Percentiles rank a stretch among this genome's conserved stretches.
phyloP scores from a whole-genome alignment of 2,888 invertebrate genomes.

The Dasysyrphus albostriatus region DNA sequence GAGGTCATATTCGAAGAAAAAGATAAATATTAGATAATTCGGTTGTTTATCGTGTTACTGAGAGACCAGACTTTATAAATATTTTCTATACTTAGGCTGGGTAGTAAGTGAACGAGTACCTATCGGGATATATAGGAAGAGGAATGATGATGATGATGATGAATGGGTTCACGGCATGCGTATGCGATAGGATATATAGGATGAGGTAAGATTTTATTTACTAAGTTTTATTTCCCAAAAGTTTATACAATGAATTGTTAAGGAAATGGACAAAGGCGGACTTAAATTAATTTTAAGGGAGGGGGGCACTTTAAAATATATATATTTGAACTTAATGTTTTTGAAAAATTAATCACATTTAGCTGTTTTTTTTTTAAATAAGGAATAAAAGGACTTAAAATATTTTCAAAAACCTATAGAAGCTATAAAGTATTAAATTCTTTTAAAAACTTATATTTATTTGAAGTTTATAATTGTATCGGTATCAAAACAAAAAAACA shows the following conservation, averaged over 20 bases:
- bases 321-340: not conserved
- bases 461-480: too few relatives aligned
- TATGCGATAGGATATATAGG: constrained; percentile 33
- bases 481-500: too few relatives aligned
- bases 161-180: constrained; percentile 67
- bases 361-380: too few relatives aligned
- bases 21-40: constrained; percentile 76
- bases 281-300: not conserved
- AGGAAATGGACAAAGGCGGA: not conserved
- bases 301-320: not conserved
- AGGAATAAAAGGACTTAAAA: too few relatives aligned
- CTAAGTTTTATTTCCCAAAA: not conserved
- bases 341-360: too few relatives aligned
- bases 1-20: constrained; percentile 71
- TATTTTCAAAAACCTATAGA: too few relatives aligned
- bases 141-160: constrained; percentile 47
- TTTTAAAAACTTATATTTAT: too few relatives aligned
- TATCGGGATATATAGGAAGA: constrained; percentile 9
- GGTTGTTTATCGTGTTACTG: constrained; percentile 72
- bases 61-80: constrained; percentile 22
- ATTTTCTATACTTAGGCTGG: not conserved
- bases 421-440: too few relatives aligned
- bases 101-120: not conserved
- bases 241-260: not conserved
- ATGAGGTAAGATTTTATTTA: constrained; percentile 33